Percentiles rank a stretch among this genome's conserved stretches.
phyloP scores from a whole-genome alignment of 2,113 vertebrate species.

The Centropristis striata region DNA sequence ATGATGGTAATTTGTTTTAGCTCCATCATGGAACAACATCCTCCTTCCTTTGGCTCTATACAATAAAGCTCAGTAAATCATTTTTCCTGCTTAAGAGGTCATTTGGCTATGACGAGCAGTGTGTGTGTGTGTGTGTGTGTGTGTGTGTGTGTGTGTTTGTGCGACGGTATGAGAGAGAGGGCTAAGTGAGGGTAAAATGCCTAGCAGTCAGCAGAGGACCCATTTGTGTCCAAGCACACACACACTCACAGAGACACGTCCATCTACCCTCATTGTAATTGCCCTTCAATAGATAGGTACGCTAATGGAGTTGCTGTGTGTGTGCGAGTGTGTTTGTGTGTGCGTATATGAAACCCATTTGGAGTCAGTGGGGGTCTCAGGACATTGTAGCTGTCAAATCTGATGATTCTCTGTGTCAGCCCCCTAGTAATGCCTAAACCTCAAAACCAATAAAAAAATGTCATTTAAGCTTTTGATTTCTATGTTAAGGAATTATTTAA shows the following conservation, averaged over 20 bases:
- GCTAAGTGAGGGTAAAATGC: slow-evolving; percentile 74
- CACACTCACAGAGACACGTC: slow-evolving; percentile 13
- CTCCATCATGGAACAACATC: slow-evolving; percentile 30
- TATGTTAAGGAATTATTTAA: background rate
- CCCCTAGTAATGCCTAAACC: background rate
- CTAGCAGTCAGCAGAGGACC: slow-evolving; percentile 48
- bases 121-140: slow-evolving; percentile 1
- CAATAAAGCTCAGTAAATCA: slow-evolving; percentile 19
- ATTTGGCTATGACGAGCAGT: slow-evolving; percentile 44
- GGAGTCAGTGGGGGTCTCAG: slow-evolving; percentile 2
- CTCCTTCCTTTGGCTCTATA: slow-evolving; percentile 4
- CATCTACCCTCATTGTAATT: slow-evolving; percentile 55
- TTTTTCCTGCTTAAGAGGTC: slow-evolving; percentile 48
- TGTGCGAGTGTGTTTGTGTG: slow-evolving; percentile 1
- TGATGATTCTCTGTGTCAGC: slow-evolving; percentile 3
- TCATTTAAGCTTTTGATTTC: slow-evolving; percentile 6
- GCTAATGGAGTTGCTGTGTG: slow-evolving; percentile 46
- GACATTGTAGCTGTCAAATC: background rate
- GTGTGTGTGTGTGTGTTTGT: background rate
- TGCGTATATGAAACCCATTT: slow-evolving; percentile 14
- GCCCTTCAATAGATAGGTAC: slow-evolving; percentile 49
- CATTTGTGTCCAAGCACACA: slow-evolving; percentile 55
- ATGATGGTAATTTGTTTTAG: background rate
- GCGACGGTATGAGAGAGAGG: slow-evolving; percentile 11
- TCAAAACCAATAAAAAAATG: slow-evolving; percentile 1